These are phyloP conservation scores for Toxonevra muliebris DNA, from an alignment of 2,888 invertebrate species.

Conservation along the genomic window DNA sequence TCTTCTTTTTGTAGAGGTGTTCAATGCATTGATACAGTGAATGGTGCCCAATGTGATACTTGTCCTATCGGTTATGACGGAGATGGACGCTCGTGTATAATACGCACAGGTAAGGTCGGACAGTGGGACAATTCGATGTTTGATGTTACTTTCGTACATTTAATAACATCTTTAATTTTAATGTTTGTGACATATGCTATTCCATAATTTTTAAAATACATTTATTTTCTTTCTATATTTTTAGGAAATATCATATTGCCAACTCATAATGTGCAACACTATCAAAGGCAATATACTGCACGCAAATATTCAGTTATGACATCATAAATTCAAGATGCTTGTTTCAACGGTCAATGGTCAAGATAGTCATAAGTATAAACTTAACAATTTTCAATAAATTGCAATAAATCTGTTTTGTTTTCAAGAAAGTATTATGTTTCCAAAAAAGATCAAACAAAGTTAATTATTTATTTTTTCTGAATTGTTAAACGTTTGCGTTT, in stretches of 20 bases:
- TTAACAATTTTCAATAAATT: too few relatives aligned
- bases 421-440: neutral
- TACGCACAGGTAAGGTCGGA: constrained; percentile 50
- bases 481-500: too few relatives aligned
- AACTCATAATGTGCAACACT: constrained; percentile 63
- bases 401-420: too few relatives aligned
- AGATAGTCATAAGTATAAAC: too few relatives aligned
- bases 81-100: constrained; percentile 76
- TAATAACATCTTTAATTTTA: neutral
- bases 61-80: constrained; percentile 81
- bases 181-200: neutral
- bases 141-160: neutral
- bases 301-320: constrained; percentile 29
- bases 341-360: too few relatives aligned
- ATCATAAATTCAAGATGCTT: neutral
- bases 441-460: neutral
- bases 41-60: constrained; percentile 74
- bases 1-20: constrained; percentile 66
- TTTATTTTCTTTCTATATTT: constrained; percentile 9
- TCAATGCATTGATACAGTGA: constrained; percentile 70
- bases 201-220: neutral
- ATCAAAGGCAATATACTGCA: constrained; percentile 30
- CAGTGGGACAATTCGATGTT: neutral
- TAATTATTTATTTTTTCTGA: too few relatives aligned
- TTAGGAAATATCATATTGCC: constrained; percentile 61